Percentiles rank a stretch among this genome's conserved stretches.
phyloP scores from a whole-genome alignment of 2,113 vertebrate species.

The Tympanuchus pallidicinctus region DNA sequence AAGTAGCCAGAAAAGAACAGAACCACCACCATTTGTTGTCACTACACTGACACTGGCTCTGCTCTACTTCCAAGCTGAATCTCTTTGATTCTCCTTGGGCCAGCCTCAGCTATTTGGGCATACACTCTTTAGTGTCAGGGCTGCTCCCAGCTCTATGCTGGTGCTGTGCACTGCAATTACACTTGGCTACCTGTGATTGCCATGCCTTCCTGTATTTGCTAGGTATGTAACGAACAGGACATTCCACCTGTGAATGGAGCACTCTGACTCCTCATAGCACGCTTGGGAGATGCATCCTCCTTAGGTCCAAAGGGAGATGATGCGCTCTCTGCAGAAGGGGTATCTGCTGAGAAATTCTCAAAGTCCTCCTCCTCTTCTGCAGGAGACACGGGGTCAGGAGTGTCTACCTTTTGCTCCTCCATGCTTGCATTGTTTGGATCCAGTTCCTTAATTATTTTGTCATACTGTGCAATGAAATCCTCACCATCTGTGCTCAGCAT shows the following conservation, averaged over 20 bases:
- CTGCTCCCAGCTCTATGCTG: background rate
- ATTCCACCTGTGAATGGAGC: conserved; percentile 91
- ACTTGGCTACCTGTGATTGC: background rate
- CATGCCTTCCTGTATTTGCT: background rate
- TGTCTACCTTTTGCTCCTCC: conserved; percentile 54
- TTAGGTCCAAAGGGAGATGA: conserved; percentile 81
- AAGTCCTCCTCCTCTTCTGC: conserved; percentile 83
- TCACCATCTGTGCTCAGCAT: conserved; percentile 67
- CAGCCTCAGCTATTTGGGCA: background rate
- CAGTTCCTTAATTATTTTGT: conserved; percentile 90
- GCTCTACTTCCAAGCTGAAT: background rate
- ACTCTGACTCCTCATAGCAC: conserved; percentile 69
- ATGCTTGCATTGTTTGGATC: conserved; percentile 72
- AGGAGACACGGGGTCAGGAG: conserved; percentile 33
- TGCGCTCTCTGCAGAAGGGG: conserved; percentile 81
- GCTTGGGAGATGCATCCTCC: conserved; percentile 40
- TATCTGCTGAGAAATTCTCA: conserved; percentile 83
- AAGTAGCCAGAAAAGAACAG: background rate
- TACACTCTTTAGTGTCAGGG: background rate
- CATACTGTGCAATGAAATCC: conserved; percentile 88
- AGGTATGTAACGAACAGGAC: background rate
- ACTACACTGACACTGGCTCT: background rate
- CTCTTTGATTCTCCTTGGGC: background rate
- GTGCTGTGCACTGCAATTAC: background rate
- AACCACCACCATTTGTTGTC: background rate